Evolutionary conservation across 2,888 invertebrate genomes (phyloP), one percentile per base, ranked within the genome.

Genomic region (Eurois occulta): DNA sequence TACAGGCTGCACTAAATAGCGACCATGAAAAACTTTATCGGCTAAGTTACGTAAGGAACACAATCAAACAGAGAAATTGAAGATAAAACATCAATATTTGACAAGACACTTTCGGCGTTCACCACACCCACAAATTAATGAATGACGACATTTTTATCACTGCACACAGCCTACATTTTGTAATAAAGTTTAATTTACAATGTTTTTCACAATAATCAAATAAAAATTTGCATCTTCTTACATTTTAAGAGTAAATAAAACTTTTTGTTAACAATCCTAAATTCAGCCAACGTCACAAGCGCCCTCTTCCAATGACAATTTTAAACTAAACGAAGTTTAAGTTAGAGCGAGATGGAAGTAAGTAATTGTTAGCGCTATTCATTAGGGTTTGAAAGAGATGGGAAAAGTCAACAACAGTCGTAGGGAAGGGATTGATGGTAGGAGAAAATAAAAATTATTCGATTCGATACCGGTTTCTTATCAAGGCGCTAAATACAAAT

Each of bases 91-190:
- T 81, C 79, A 87, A 83, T 89, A 91, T 89, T 92, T 91, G 92
- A 91, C 91, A 91, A 90, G 87, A 90, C 90, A 92, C 90, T 90
- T 90, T 91, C 91, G 90, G 91, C 90, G 89, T 92, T 92, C 91
- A 95, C 95, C 95, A 95, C 95, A 95, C 95, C 95, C 95, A 93
- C 90, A 89, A 90, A 84, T 89, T 92, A 92, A 91, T 92, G 87
- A 91, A 92, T 87, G 88, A 80, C 84, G 85, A 87, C 76, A 88
- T 83, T 86, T 81, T 78, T 60, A 80, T 70, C 78, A 80, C 78
- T 75, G 32, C 48, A 72, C 79, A 71, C 52, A 41, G 43, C 8
- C 55, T 68, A 35, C 48, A 75, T 62, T 69, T 18, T n/a, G 11
- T 48, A 21, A 35, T 52, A 41, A 52, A 65, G 11, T n/a, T 38